phyloP scores from a whole-genome alignment of 2,888 invertebrate genomes.

The Dolichopus griseipennis region DNA sequence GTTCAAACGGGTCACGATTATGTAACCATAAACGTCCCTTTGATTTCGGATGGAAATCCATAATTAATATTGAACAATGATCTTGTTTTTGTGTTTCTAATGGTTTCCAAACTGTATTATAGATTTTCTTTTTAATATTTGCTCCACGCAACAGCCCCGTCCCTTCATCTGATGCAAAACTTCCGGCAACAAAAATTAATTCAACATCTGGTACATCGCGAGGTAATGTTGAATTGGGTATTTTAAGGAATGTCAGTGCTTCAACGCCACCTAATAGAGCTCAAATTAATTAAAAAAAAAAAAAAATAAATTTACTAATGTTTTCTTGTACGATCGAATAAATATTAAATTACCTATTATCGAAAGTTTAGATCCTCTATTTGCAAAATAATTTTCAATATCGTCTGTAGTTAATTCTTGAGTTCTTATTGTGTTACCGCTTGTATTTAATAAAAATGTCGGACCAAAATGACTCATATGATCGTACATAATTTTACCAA shows the following conservation, averaged over 20 bases:
- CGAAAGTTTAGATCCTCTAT: conserved; percentile 15
- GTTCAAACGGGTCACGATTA: conserved; percentile 52
- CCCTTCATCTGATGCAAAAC: conserved; percentile 53
- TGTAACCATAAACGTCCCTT: conserved; percentile 59
- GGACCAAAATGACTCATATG: conserved; percentile 42
- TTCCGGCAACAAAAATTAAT: conserved; percentile 54
- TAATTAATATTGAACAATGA: conserved; percentile 55
- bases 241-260: conserved; percentile 57
- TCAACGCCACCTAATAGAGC: conserved; percentile 53
- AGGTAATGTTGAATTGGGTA: conserved; percentile 47
- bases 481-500: conserved; percentile 58
- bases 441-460: conserved; percentile 37
- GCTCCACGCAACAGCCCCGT: conserved; percentile 49
- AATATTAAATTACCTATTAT: conserved; percentile 11
- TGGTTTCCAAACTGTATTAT: conserved; percentile 48
- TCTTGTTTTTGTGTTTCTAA: conserved; percentile 46
- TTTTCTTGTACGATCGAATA: neutral
- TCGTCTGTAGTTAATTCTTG: conserved; percentile 21
- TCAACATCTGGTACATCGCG: conserved; percentile 59
- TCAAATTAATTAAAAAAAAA: neutral
- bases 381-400: conserved; percentile 27
- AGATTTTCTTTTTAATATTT: conserved; percentile 49
- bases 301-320: neutral
- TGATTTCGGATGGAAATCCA: conserved; percentile 67
- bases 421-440: conserved; percentile 28